Base-by-base conservation (phyloP, 1,140 invertebrate genomes). In the Lepidurus apus region DNA sequence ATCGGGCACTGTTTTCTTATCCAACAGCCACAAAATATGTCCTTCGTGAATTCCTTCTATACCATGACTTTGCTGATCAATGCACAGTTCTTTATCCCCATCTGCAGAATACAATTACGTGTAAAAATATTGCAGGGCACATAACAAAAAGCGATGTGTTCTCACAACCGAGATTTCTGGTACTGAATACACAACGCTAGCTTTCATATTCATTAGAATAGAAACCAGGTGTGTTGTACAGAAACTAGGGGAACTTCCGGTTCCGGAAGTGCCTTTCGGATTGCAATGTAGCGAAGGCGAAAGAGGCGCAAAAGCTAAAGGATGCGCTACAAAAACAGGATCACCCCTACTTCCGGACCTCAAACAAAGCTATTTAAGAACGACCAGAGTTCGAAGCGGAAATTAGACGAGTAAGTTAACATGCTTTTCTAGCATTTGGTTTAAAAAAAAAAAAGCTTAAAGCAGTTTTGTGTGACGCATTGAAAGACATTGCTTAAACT, bases 51-150 rank as follows among this genome's bases (percentile, higher is more conserved):
- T 82, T 24, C 85, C 85, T 81, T 81, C 84, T 17, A 84, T 82
- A 26, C 87, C 86, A 77, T 85, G 82, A 65, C 82, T 85, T 81
- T 85, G 85, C 78, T 84, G 85, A 74, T 88, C 87, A 74, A 86
- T 80, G 79, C 84, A 87, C 75, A 65, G 13, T 3, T 65, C 53
- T 65, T 65, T 65, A 7, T 65, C 53, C 21, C 53, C 53, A n/a
- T 65, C 53, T 65, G 7, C 53, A 9, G 8, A 47, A 47, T 4
- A 47, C 10, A 47, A 47, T 11, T 17, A 47, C 1, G 21, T n/a
- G 7, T 21, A 65, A 0, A 7, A 21, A 65, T 1, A 17, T 65
- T 1, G 17, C 53, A 65, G 17, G 17, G 21, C 8, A n/a, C 53
- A 47, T 17, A 47, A 11, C 45, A 47, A 47, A 47, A 47, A 17